Conservation (phyloP, 2,888 invertebrate species). For the Agrochola litura region DNA sequence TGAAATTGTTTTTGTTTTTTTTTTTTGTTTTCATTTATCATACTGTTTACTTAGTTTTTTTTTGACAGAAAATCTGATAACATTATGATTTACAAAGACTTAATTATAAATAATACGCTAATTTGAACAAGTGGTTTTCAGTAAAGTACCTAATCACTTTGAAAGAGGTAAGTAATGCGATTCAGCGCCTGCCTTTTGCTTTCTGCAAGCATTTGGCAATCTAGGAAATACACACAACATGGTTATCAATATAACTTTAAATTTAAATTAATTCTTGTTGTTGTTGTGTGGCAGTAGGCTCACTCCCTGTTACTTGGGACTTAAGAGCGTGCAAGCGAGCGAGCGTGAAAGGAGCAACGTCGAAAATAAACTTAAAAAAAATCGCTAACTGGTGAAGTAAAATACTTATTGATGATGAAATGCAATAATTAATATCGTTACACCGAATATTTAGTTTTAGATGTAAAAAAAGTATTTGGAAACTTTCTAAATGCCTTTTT, state of each 20-base stretch:
- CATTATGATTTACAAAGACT: not conserved
- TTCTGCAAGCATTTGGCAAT: not conserved
- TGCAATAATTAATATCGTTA: too few relatives aligned
- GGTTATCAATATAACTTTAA: not conserved
- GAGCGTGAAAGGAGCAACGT: too few relatives aligned
- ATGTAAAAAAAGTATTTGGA: too few relatives aligned
- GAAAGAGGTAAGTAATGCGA: not conserved
- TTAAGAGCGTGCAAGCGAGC: too few relatives aligned
- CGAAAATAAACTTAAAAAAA: too few relatives aligned
- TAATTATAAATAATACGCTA: too few relatives aligned
- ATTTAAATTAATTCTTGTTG: not conserved
- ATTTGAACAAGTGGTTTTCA: not conserved
- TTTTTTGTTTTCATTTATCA: slow-evolving; percentile 4
- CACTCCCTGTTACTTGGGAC: too few relatives aligned
- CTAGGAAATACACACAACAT: not conserved
- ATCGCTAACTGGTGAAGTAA: too few relatives aligned
- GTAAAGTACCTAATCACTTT: not conserved
- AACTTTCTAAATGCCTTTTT: too few relatives aligned
- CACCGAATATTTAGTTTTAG: too few relatives aligned
- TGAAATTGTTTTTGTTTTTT: slow-evolving; percentile 24
- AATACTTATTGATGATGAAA: too few relatives aligned
- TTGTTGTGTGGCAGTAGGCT: too few relatives aligned
- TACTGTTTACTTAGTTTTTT: not conserved
- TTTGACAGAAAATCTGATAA: not conserved
- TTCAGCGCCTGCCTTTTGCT: not conserved